Conservation (phyloP, 2,113 vertebrate species). For the Barnardius zonarius region DNA sequence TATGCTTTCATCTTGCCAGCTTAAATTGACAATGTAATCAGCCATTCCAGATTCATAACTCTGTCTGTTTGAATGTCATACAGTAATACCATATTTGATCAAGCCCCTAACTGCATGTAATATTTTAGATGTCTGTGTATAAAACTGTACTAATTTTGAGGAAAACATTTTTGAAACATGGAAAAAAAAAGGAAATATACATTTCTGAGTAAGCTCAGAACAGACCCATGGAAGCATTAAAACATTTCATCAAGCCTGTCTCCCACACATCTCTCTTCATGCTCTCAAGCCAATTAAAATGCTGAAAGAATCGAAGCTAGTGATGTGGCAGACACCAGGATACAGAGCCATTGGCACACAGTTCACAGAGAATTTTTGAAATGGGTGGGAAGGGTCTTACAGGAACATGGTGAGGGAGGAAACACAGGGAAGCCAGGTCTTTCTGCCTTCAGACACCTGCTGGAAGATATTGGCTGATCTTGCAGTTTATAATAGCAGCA, state of each 20-base stretch:
- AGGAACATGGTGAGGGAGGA: not conserved
- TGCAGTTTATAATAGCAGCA: not conserved
- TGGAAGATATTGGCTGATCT: not conserved
- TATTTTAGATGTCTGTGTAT: not conserved
- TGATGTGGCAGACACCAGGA: not conserved
- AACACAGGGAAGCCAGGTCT: not conserved
- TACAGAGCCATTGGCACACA: not conserved
- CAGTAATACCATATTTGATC: not conserved
- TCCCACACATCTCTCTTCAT: not conserved
- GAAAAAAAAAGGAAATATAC: not conserved
- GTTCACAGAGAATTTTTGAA: not conserved
- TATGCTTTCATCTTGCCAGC: not conserved
- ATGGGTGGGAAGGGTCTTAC: not conserved
- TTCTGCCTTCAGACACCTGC: not conserved
- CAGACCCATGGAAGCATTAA: not conserved
- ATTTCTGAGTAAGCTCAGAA: not conserved
- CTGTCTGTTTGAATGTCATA: not conserved
- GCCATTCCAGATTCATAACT: not conserved
- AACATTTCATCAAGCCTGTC: not conserved
- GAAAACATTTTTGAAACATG: not conserved
- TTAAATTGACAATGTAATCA: not conserved
- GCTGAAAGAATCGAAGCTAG: not conserved
- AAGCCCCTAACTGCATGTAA: not conserved
- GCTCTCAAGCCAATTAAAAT: not conserved
- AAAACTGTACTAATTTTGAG: not conserved